Conservation (phyloP, 2,113 vertebrate genomes). For the Rhynchomys soricoides region DNA sequence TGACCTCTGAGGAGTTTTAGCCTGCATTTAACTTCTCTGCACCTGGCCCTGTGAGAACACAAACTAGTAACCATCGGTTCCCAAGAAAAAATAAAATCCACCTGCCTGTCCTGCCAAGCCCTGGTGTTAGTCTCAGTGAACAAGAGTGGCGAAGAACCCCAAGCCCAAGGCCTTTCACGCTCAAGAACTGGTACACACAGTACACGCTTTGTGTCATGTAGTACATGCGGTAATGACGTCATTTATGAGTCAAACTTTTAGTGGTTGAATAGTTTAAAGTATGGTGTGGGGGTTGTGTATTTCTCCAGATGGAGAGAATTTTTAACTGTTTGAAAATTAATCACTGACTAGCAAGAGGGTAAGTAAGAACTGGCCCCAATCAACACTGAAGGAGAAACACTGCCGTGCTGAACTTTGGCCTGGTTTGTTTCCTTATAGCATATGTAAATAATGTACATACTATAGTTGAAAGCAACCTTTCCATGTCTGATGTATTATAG, state of each 20-base stretch:
- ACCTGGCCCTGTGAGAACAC: background rate
- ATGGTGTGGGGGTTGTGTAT: slow-evolving; percentile 19
- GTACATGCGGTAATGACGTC: background rate
- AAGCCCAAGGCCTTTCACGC: background rate
- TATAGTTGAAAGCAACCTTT: background rate
- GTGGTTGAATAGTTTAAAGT: slow-evolving; percentile 43
- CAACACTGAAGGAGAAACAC: slow-evolving; percentile 27
- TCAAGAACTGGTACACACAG: background rate
- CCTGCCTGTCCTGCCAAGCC: background rate
- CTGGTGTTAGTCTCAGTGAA: background rate
- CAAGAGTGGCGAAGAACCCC: background rate
- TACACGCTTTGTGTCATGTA: background rate
- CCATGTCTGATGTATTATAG: background rate
- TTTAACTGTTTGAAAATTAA: slow-evolving; percentile 43
- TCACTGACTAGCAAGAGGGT: background rate
- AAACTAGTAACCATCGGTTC: background rate
- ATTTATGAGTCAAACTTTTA: slow-evolving; percentile 9
- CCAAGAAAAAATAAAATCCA: background rate
- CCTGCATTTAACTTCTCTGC: background rate
- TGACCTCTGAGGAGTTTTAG: background rate
- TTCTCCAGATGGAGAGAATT: slow-evolving; percentile 47
- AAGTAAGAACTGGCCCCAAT: background rate
- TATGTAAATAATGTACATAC: background rate
- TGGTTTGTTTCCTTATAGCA: background rate
- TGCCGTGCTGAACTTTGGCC: background rate